Evolutionary conservation across 2,888 invertebrate genomes (phyloP).

Genomic region (Timema podura): DNA sequence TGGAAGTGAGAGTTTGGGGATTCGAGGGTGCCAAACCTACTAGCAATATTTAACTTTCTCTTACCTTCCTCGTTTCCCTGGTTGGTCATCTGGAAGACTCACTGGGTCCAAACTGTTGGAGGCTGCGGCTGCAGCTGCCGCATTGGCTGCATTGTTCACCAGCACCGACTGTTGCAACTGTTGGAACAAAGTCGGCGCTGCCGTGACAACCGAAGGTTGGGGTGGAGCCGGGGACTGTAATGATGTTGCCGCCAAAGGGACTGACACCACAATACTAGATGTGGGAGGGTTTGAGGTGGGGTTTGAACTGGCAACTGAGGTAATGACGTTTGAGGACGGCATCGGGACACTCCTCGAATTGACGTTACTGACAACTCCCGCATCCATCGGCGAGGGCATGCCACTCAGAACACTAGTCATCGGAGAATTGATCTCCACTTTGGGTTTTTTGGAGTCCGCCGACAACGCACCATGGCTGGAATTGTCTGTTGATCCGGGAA

Average conservation of each 20-base stretch:
- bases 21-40: too few species aligned
- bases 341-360: conserved; percentile 11
- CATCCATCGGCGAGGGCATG: conserved; percentile 11
- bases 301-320: conserved; percentile 15
- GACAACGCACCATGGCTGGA: not conserved
- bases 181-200: conserved; percentile 43
- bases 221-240: conserved; percentile 23
- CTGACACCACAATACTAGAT: conserved; percentile 27
- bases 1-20: too few species aligned
- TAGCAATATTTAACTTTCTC: conserved; percentile 25
- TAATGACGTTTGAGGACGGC: conserved; percentile 19
- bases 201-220: conserved; percentile 33
- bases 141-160: conserved; percentile 16
- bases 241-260: conserved; percentile 27
- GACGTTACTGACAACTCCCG: conserved; percentile 24
- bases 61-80: conserved; percentile 57
- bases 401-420: not conserved
- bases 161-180: conserved; percentile 40
- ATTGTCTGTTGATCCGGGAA: not conserved
- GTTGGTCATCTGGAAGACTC: conserved; percentile 44
- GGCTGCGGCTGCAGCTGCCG: conserved; percentile 14
- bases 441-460: conserved; percentile 22
- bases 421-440: conserved; percentile 13
- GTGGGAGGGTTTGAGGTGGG: conserved; percentile 9
- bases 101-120: not conserved